Percentiles rank a stretch among this genome's conserved stretches.
These are phyloP conservation scores for Chionomys nivalis DNA, from an alignment of 2,113 vertebrate genomes.

Conservation along the genomic window DNA sequence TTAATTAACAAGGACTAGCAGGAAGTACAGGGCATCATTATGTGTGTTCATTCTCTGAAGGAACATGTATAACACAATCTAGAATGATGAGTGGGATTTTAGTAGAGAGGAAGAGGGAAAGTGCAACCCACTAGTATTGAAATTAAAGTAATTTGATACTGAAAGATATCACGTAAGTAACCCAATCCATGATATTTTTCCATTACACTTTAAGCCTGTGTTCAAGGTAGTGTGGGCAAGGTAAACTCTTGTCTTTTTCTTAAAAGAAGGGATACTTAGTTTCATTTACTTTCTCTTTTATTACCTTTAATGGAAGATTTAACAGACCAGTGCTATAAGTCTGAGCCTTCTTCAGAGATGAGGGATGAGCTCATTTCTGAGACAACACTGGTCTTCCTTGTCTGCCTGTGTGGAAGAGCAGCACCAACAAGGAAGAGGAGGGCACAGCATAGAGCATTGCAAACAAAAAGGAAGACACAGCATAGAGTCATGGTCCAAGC, in stretches of 20 bases:
- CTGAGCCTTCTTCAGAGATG: not conserved
- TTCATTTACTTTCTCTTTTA: not conserved
- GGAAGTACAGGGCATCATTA: not conserved
- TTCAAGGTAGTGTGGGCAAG: not conserved
- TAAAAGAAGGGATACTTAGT: not conserved
- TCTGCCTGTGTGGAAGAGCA: not conserved
- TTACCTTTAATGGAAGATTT: slow-evolving; percentile 12
- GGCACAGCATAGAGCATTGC: not conserved
- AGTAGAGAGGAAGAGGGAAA: not conserved
- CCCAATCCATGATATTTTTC: not conserved
- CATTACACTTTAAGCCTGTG: not conserved
- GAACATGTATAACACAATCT: not conserved
- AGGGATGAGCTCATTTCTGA: not conserved
- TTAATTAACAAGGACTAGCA: not conserved
- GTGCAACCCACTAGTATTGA: not conserved
- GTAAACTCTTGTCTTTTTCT: not conserved
- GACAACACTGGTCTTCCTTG: no score
- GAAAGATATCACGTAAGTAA: not conserved
- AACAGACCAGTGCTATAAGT: not conserved
- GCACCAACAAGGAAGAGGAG: not conserved
- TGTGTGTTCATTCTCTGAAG: not conserved
- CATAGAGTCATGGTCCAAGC: not conserved
- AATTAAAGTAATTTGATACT: not conserved
- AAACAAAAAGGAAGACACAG: not conserved
- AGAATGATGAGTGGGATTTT: not conserved